phyloP scores from a whole-genome alignment of 2,113 vertebrate species.

The Halichoeres trimaculatus region DNA sequence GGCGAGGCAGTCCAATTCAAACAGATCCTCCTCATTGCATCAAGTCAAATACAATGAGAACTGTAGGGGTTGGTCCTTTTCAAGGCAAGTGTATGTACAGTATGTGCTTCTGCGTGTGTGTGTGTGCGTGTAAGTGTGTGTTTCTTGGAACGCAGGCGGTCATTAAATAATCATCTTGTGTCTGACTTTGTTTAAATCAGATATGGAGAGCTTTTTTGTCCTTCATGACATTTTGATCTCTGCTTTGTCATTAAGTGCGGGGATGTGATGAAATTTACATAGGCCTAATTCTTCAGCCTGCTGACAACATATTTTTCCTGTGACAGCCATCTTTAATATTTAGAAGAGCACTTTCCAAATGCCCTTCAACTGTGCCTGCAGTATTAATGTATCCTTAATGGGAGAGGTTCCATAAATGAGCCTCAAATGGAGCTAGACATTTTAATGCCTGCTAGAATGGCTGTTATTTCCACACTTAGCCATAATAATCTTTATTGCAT shows the following conservation, averaged over 20 bases:
- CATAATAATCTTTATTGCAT: slow-evolving; percentile 77
- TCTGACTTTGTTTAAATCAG: slow-evolving; percentile 79
- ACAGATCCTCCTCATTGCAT: too few relatives aligned
- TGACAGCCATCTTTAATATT: slow-evolving; percentile 86
- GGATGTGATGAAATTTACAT: slow-evolving; percentile 81
- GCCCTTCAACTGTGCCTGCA: slow-evolving; percentile 84
- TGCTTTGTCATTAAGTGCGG: slow-evolving; percentile 77
- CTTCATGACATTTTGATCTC: slow-evolving; percentile 79
- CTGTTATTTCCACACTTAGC: slow-evolving; percentile 79
- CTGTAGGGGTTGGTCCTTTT: background rate
- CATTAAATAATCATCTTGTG: slow-evolving; percentile 78
- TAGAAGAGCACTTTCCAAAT: slow-evolving; percentile 81
- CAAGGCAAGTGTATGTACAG: slow-evolving; percentile 1
- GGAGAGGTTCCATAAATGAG: slow-evolving; percentile 79
- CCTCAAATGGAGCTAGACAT: slow-evolving; percentile 80
- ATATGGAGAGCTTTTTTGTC: slow-evolving; percentile 73
- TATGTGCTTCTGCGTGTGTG: slow-evolving; percentile 3
- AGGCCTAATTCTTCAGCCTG: slow-evolving; percentile 77
- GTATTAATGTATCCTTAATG: slow-evolving; percentile 85
- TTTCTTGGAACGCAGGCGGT: slow-evolving; percentile 36
- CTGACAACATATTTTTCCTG: slow-evolving; percentile 82
- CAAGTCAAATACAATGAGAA: too few relatives aligned
- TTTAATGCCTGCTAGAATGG: slow-evolving; percentile 78
- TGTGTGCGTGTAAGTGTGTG: slow-evolving; percentile 10
- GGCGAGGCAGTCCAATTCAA: too few relatives aligned